These are phyloP conservation scores for Mus musculus DNA, from an alignment of 2,113 vertebrate genomes.

Conservation along the genomic window GRCm39 chr5:43451001-43451500, in stretches of 20 bases:
- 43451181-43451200: neutral
- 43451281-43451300: neutral
- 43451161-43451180: neutral
- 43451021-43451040: neutral
- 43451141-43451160: neutral
- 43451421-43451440: neutral
- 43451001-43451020: neutral
- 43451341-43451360: neutral
- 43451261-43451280: neutral
- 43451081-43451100: neutral
- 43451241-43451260: neutral
- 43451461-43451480: neutral
- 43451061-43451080: slow-evolving; percentile 23
- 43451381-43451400: neutral
- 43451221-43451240: neutral
- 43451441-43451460: neutral
- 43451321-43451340: neutral
- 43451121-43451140: neutral
- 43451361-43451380: neutral
- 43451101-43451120: neutral
- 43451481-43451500: neutral
- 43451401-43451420: neutral
- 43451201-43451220: neutral
- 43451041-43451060: neutral
- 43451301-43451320: too few species aligned